Base-by-base conservation (phyloP, 2,888 invertebrate genomes). In the Cylloceria caligata region DNA sequence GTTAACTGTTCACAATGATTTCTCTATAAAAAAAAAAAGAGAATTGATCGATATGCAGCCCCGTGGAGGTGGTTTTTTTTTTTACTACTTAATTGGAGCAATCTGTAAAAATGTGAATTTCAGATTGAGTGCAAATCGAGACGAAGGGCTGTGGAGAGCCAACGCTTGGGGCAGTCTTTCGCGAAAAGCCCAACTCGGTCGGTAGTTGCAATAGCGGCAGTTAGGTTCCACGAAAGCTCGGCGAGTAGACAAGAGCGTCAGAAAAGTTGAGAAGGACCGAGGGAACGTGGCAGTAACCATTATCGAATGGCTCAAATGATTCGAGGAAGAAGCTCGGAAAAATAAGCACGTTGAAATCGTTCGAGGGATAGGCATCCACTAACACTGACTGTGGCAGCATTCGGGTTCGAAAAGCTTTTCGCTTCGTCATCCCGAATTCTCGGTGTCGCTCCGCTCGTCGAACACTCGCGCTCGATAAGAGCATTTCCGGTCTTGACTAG, bases 401-500 rank as follows among this genome's bases (percentile, higher is more conserved):
- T 42, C 34, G 30, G 27, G 57, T 71, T 71, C 72, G 65, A 72
- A 80, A 81, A 85, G 83, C 82, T 81, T 84, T 84, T 73, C 83
- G 73, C 68, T 79, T 73, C 76, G 76, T 84, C 81, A 80, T 81
- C 74, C 55, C 65, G 55, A 75, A 67, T 62, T 75, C 72, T 72
- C 60, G 36, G 11, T 65, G 57, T 72, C 57, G 49, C 74, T 78
- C 36, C 21, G 65, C 55, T 76, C 81, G 76, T 78, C 78, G 79
- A 76, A 72, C 64, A 76, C 69, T 72, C 77, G 81, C 74, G 81
- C 75, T 83, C 78, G 78, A 78, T 80, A 80, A 85, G 82, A 79
- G 84, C 83, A 84, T 83, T 85, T 83, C 79, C 84, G 78, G 83
- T 84, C 76, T 77, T 69, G 65, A 78, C 68, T 49, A 64, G 74